Evolutionary conservation across 2,113 vertebrate genomes (phyloP).

Genomic region (Egretta garzetta): DNA sequence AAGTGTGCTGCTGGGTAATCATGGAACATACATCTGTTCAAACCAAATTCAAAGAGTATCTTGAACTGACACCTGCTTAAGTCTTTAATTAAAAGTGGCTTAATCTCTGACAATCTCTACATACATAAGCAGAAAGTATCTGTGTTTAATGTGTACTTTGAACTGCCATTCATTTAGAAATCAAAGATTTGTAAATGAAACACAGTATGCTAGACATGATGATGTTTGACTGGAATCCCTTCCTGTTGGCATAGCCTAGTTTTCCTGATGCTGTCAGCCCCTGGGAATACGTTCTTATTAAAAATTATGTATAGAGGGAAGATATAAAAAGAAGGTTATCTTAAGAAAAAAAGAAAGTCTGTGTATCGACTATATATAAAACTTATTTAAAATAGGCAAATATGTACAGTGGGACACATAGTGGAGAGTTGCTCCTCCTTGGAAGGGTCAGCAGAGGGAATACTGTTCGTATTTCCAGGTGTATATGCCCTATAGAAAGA

Average conservation of each 20-base stretch:
- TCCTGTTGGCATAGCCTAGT: neutral
- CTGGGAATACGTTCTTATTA: neutral
- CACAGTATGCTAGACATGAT: neutral
- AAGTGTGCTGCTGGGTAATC: neutral
- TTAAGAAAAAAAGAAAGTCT: neutral
- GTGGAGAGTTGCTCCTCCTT: neutral
- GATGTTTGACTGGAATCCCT: constrained; percentile 34
- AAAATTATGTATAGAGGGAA: neutral
- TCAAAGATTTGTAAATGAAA: constrained; percentile 64
- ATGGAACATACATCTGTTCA: neutral
- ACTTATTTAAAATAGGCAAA: neutral
- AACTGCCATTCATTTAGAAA: constrained; percentile 53
- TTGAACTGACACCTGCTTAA: constrained; percentile 44
- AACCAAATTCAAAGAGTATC: constrained; percentile 34
- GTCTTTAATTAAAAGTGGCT: constrained; percentile 59
- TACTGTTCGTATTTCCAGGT: neutral
- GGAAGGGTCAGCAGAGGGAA: neutral
- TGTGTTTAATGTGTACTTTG: constrained; percentile 57
- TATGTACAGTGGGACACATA: neutral
- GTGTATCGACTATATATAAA: neutral
- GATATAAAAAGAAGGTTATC: neutral
- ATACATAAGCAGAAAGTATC: constrained; percentile 31
- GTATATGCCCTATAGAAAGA: neutral
- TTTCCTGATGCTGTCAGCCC: neutral
- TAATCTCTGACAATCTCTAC: constrained; percentile 53